Evolutionary conservation across 2,888 invertebrate species (phyloP).

Genomic region (Phaonia tiefii): DNA sequence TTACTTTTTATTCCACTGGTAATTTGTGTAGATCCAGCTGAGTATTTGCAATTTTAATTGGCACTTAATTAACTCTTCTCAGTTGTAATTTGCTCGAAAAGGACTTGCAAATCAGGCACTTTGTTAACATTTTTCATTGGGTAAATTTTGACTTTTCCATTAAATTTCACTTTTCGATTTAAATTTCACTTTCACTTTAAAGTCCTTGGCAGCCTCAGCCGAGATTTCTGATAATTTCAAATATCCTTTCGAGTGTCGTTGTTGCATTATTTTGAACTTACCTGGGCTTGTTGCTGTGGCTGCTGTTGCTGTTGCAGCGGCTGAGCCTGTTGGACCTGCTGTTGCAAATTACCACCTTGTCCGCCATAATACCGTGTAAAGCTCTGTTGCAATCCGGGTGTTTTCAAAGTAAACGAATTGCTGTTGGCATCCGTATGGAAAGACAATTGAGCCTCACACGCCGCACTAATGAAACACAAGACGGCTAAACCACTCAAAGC

Average conservation of each 20-base stretch:
- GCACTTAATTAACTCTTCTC: too few species aligned
- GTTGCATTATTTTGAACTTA: slow-evolving; percentile 37
- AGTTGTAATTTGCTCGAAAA: too few species aligned
- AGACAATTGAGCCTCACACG: slow-evolving; percentile 74
- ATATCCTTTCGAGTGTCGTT: not conserved
- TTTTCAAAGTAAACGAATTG: slow-evolving; percentile 78
- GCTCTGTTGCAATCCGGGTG: slow-evolving; percentile 78
- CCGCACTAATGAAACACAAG: slow-evolving; percentile 60
- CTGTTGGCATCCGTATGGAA: slow-evolving; percentile 78
- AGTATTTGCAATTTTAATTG: too few species aligned
- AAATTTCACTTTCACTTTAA: too few species aligned
- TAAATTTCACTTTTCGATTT: too few species aligned
- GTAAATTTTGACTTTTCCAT: too few species aligned
- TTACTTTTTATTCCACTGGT: too few species aligned
- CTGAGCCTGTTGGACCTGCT: slow-evolving; percentile 66
- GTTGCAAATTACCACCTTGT: slow-evolving; percentile 67
- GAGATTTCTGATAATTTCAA: not conserved
- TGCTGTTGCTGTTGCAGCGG: slow-evolving; percentile 64
- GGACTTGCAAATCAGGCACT: too few species aligned
- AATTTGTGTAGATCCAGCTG: too few species aligned
- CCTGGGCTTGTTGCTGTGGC: slow-evolving; percentile 52
- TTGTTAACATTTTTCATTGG: too few species aligned
- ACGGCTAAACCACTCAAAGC: slow-evolving; percentile 64
- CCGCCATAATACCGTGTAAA: slow-evolving; percentile 79
- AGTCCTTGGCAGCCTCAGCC: too few species aligned